phyloP scores from a whole-genome alignment of 1,140 invertebrate species.

The Eupristina koningsbergeri region DNA sequence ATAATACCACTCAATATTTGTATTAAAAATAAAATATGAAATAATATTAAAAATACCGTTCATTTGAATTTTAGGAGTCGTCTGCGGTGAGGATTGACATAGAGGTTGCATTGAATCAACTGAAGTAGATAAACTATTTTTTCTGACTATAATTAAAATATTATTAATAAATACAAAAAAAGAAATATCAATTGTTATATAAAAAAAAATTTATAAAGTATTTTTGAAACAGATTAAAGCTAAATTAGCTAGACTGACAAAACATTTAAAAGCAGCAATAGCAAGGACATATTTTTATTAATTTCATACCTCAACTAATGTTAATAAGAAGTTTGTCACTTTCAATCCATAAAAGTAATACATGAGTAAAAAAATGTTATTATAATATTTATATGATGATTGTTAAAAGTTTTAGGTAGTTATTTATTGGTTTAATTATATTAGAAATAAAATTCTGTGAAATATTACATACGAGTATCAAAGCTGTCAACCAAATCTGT shows the following conservation, averaged over 20 bases:
- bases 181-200: not conserved
- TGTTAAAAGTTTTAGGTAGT: conserved; percentile 27
- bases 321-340: conserved; percentile 39
- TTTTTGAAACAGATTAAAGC: conserved; percentile 7
- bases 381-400: conserved; percentile 17
- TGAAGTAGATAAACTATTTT: conserved; percentile 60
- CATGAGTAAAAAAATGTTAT: conserved; percentile 35
- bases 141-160: conserved; percentile 59
- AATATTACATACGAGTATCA: conserved; percentile 64
- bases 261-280: conserved; percentile 30
- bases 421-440: conserved; percentile 21
- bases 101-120: conserved; percentile 60
- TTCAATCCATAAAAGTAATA: conserved; percentile 45
- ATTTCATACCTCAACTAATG: conserved; percentile 39
- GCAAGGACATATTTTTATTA: conserved; percentile 35
- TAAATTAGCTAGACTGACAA: conserved; percentile 19
- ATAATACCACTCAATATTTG: conserved; percentile 20
- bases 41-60: conserved; percentile 52
- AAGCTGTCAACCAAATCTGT: conserved; percentile 60
- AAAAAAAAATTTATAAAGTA: not conserved
- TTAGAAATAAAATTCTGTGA: conserved; percentile 25
- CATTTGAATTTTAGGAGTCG: conserved; percentile 52
- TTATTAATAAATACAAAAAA: not conserved
- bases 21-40: conserved; percentile 7
- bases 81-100: conserved; percentile 55